phyloP scores from a whole-genome alignment of 1,140 invertebrate genomes.

The Sitodiplosis mosellana region DNA sequence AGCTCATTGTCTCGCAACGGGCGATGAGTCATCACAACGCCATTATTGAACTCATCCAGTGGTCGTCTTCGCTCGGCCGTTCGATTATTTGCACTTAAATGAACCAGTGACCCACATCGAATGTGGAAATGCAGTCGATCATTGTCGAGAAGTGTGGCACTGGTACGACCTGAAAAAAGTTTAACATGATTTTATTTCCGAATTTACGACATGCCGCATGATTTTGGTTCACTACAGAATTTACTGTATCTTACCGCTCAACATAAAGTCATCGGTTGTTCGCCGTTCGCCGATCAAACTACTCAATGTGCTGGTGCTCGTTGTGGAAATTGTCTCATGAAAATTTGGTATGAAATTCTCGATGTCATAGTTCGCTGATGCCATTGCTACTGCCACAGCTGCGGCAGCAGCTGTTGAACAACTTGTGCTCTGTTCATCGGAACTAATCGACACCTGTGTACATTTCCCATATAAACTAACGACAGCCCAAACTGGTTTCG shows the following conservation, averaged over 20 bases:
- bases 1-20: conserved; percentile 73
- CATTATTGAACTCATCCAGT: conserved; percentile 89
- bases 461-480: conserved; percentile 87
- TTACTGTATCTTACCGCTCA: no score
- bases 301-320: not conserved
- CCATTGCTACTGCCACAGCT: not conserved
- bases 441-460: conserved; percentile 59
- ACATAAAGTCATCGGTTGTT: not conserved
- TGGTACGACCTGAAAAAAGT: conserved; percentile 1
- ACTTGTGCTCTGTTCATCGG: conserved; percentile 1
- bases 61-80: conserved; percentile 71
- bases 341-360: no score
- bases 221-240: no score
- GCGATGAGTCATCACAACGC: conserved; percentile 79
- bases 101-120: conserved; percentile 70
- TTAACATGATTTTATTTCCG: no score
- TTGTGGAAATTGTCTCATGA: no score
- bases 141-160: conserved; percentile 23
- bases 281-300: no score
- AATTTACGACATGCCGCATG: no score
- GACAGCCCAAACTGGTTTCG: conserved; percentile 59
- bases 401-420: not conserved
- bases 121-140: conserved; percentile 74
- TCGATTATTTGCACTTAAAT: conserved; percentile 64
- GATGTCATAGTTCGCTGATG: no score